Percentiles rank a stretch among this genome's conserved stretches.
Evolutionary conservation across 2,888 invertebrate species (phyloP).

Genomic region (Noctua comes): DNA sequence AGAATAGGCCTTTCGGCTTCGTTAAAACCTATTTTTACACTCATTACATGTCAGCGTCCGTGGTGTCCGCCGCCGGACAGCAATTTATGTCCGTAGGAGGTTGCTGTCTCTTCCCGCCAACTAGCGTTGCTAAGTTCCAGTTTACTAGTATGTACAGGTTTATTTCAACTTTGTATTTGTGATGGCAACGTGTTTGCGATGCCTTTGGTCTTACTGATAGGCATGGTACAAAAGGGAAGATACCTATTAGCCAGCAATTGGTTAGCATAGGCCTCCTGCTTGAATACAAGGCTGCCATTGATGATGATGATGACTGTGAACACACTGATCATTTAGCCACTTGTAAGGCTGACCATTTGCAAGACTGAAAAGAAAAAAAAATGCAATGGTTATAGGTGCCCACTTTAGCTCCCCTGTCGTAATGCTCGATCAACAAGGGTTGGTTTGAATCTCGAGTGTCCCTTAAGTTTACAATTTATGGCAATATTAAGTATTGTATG

Average conservation of each 20-base stretch:
- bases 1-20: too few relatives aligned
- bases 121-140: background rate
- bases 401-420: background rate
- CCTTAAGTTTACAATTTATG: constrained; percentile 23
- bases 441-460: constrained; percentile 6
- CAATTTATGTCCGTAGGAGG: background rate
- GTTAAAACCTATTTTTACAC: background rate
- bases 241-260: background rate
- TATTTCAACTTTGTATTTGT: background rate
- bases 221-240: background rate
- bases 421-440: constrained; percentile 29
- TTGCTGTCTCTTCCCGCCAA: background rate
- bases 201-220: background rate
- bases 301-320: background rate
- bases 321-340: background rate
- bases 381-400: background rate
- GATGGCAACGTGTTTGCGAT: background rate
- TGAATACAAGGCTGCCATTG: background rate
- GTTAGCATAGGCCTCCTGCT: background rate
- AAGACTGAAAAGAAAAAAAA: background rate
- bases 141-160: background rate
- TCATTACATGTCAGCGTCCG: background rate
- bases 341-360: background rate
- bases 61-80: background rate
- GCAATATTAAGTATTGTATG: background rate